A percentile compares a stretch with the other conserved stretches of the same genome.
Conservation (phyloP, 2,113 vertebrate species). For the Speoplatyrhinus poulsoni region DNA sequence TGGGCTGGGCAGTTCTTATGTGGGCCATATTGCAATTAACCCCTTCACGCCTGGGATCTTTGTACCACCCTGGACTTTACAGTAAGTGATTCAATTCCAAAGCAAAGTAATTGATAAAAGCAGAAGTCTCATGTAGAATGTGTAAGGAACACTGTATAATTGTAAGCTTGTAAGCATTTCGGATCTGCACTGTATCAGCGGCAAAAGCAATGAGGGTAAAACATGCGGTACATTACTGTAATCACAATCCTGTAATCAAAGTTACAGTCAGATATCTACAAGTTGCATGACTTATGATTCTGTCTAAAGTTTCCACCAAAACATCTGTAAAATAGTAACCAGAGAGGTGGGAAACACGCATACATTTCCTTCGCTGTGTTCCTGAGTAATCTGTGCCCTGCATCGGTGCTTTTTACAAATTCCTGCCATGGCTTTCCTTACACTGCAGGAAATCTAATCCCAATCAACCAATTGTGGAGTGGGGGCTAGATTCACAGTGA, state of each 20-base stretch:
- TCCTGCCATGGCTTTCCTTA: constrained; percentile 60
- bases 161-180: not conserved
- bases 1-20: constrained; percentile 29
- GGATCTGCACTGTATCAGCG: not conserved
- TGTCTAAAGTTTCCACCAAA: not conserved
- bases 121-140: not conserved
- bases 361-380: not conserved
- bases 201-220: not conserved
- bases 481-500: constrained; percentile 66
- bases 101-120: not conserved
- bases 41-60: constrained; percentile 15
- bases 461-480: constrained; percentile 67
- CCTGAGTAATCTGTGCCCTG: constrained; percentile 7
- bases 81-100: constrained; percentile 2
- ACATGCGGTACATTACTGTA: not conserved
- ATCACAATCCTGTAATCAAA: not conserved
- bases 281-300: not conserved
- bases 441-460: constrained; percentile 69
- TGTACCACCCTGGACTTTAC: not conserved
- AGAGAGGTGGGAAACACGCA: not conserved
- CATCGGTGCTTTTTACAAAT: constrained; percentile 37
- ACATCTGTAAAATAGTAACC: not conserved
- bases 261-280: not conserved
- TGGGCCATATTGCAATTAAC: constrained; percentile 52
- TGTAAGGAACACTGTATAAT: not conserved